These are phyloP conservation scores for Cyanoderma ruficeps DNA, from an alignment of 2,113 vertebrate genomes.

Conservation along the genomic window DNA sequence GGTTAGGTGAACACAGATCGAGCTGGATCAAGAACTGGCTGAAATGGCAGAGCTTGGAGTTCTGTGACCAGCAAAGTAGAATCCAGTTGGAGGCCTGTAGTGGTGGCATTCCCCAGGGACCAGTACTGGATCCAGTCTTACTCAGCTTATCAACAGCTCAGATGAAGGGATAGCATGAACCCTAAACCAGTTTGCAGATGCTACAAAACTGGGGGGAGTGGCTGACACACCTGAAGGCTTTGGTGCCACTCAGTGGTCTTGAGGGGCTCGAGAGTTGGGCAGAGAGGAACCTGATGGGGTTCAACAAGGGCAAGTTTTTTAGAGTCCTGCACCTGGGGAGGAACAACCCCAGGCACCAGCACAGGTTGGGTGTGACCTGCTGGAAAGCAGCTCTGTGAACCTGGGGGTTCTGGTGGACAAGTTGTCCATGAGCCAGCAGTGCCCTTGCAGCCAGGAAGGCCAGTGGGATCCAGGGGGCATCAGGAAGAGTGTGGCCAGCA, in stretches of 20 bases:
- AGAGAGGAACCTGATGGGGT: background rate
- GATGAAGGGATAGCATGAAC: background rate
- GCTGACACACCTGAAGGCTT: background rate
- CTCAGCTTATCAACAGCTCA: fast-evolving
- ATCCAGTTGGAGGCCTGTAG: background rate
- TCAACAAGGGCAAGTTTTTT: background rate
- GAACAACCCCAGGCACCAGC: background rate
- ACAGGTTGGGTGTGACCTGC: background rate
- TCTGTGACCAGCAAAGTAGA: background rate
- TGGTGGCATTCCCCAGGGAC: background rate
- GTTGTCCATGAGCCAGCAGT: background rate
- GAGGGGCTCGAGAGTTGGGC: background rate
- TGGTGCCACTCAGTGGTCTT: background rate
- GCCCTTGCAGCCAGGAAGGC: background rate
- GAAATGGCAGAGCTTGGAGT: background rate
- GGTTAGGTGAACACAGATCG: background rate
- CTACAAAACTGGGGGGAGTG: too few relatives aligned
- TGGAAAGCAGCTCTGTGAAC: background rate
- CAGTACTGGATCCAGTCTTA: background rate
- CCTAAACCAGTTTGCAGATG: background rate
- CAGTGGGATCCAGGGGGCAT: background rate
- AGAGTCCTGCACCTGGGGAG: background rate
- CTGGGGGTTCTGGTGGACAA: background rate
- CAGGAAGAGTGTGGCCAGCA: background rate
- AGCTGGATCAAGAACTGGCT: background rate